Percentiles rank a stretch among this genome's conserved stretches.
Evolutionary conservation across 2,113 vertebrate genomes (phyloP).

Genomic region (Glaucidium brasilianum): DNA sequence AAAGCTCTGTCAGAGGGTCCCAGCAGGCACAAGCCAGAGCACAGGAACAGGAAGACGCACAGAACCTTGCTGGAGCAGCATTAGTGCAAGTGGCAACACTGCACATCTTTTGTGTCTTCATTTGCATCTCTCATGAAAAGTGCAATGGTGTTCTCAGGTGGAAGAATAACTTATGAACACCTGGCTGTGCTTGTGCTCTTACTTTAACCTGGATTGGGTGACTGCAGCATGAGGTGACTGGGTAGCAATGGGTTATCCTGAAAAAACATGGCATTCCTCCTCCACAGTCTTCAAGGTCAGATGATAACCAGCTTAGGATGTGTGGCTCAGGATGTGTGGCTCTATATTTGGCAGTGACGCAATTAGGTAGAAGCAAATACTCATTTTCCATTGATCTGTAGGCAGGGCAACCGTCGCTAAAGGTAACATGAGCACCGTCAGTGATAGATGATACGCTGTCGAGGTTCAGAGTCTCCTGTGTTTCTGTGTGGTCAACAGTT

Average conservation of each 20-base stretch:
- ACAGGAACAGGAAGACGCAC: neutral
- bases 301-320: neutral
- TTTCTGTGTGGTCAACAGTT: neutral
- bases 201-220: neutral
- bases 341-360: neutral
- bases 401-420: neutral
- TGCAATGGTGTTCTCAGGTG: neutral
- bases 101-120: neutral
- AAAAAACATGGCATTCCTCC: neutral
- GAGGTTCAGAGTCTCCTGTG: neutral
- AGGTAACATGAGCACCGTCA: neutral
- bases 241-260: neutral
- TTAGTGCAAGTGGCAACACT: accelerated
- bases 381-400: neutral
- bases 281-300: neutral
- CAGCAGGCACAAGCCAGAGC: accelerated
- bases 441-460: neutral
- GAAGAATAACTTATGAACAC: neutral
- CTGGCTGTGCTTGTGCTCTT: neutral
- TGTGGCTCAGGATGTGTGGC: neutral
- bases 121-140: neutral
- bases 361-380: neutral
- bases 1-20: neutral
- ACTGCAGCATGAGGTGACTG: neutral
- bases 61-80: neutral